Evolutionary conservation across 2,888 invertebrate species (phyloP), one percentile per base, ranked within the genome.

Genomic region (Athrips mouffetella): DNA sequence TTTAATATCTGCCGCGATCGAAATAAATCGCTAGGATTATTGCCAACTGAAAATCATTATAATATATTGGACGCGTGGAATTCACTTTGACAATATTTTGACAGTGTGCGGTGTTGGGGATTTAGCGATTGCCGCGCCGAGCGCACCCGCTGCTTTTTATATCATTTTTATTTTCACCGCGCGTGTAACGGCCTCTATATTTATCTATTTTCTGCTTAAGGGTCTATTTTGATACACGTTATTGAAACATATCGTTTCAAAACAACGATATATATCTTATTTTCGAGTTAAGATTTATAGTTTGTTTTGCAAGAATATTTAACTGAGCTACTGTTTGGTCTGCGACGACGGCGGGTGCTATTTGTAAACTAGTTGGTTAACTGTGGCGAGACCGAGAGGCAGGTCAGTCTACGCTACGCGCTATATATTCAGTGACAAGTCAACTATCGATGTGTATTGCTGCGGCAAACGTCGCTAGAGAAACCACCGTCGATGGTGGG

Each of bases 21-120:
- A 87, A 87, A 88, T 88, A 88, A 88, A 86, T 87, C 74, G 79
- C 80, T 83, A 86, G 85, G 84, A 85, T 85, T 87, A 86, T 85
- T 87, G 88, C 88, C 88, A 88, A 87, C 80, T 81, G 70, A 85
- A 79, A 84, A 85, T 81, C 81, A 80, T 80, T 83, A 74, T 83
- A 87, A 85, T 84, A 85, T 87, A 88, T 86, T 83, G 78, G 85
- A 82, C 85, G 73, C 73, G 74, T 58, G 86, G 85, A 86, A 87
- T 88, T 88, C 81, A 73, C 78, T 84, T 82, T 84, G 86, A 88
- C 86, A 88, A 84, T 88, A 88, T 88, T 88, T 86, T 88, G 88
- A 88, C 88, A 88, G 75, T 73, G 70, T 67, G 82, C 79, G 83
- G 80, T 78, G 74, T 72, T 62, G 59, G 68, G 74, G 78, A 81